Conservation (phyloP, 2,888 invertebrate species). For the Pyrgus malvae region DNA sequence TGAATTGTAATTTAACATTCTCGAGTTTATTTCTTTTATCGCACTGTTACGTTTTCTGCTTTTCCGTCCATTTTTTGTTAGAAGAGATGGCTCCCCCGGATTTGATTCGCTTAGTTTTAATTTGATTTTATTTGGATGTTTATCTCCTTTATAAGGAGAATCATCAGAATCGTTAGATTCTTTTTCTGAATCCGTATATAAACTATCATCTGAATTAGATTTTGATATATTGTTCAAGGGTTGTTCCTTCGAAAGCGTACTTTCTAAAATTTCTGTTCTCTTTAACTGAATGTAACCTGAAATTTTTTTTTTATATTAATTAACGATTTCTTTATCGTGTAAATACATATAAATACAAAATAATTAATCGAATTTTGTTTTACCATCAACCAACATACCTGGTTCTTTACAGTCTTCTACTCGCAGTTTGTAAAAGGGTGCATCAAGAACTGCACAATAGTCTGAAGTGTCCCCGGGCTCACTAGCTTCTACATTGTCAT, state of each 20-base stretch:
- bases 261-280: slow-evolving; percentile 75
- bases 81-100: slow-evolving; percentile 30
- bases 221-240: slow-evolving; percentile 40
- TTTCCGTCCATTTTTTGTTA: slow-evolving; percentile 29
- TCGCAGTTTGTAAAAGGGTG: slow-evolving; percentile 83
- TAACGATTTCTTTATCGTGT: background rate
- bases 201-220: slow-evolving; percentile 58
- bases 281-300: slow-evolving; percentile 83
- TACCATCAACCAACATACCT: slow-evolving; percentile 56
- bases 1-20: slow-evolving; percentile 32
- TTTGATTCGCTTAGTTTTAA: slow-evolving; percentile 39
- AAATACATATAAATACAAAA: too few species aligned
- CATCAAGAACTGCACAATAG: slow-evolving; percentile 82
- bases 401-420: slow-evolving; percentile 78
- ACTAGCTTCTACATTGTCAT: slow-evolving; percentile 88
- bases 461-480: slow-evolving; percentile 83
- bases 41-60: slow-evolving; percentile 56
- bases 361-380: too few species aligned
- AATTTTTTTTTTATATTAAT: slow-evolving; percentile 34
- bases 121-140: slow-evolving; percentile 52
- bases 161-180: slow-evolving; percentile 70
- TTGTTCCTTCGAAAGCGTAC: slow-evolving; percentile 57
- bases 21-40: slow-evolving; percentile 38
- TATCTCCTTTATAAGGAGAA: slow-evolving; percentile 49
- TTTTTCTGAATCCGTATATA: slow-evolving; percentile 72